phyloP scores from a whole-genome alignment of 2,888 invertebrate species.

The Helleia helle region DNA sequence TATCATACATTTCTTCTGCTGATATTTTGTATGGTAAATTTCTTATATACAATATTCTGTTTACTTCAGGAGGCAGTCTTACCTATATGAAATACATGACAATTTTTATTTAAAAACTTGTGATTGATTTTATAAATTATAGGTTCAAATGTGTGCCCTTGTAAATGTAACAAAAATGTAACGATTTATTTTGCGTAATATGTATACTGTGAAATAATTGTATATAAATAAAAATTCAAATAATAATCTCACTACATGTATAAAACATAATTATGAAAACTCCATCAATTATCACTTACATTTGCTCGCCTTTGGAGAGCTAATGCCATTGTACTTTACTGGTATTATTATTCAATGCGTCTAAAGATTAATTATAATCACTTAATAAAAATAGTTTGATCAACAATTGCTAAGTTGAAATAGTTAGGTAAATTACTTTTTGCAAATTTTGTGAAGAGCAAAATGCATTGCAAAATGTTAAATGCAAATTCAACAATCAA shows the following conservation, averaged over 20 bases:
- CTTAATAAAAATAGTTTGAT: too few relatives aligned
- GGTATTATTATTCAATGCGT: background rate
- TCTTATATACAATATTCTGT: constrained; percentile 95
- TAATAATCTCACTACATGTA: background rate
- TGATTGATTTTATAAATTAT: background rate
- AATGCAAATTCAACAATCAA: too few relatives aligned
- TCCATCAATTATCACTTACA: constrained; percentile 62
- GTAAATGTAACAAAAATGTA: too few relatives aligned
- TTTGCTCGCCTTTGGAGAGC: constrained; percentile 84
- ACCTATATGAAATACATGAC: constrained; percentile 68
- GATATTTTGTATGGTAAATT: constrained; percentile 99
- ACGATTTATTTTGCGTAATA: background rate
- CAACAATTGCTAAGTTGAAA: too few relatives aligned
- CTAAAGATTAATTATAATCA: too few relatives aligned
- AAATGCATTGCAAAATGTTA: too few relatives aligned
- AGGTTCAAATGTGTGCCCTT: too few relatives aligned
- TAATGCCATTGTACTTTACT: constrained; percentile 70
- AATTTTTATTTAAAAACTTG: background rate
- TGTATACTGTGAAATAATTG: background rate
- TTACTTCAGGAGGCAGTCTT: constrained; percentile 98
- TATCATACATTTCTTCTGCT: constrained; percentile 99
- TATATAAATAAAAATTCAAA: background rate
- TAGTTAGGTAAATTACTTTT: too few relatives aligned
- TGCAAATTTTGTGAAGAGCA: too few relatives aligned
- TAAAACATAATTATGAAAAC: background rate